Base-by-base conservation (phyloP, 2,113 vertebrate species). In the Nanorana parkeri region DNA sequence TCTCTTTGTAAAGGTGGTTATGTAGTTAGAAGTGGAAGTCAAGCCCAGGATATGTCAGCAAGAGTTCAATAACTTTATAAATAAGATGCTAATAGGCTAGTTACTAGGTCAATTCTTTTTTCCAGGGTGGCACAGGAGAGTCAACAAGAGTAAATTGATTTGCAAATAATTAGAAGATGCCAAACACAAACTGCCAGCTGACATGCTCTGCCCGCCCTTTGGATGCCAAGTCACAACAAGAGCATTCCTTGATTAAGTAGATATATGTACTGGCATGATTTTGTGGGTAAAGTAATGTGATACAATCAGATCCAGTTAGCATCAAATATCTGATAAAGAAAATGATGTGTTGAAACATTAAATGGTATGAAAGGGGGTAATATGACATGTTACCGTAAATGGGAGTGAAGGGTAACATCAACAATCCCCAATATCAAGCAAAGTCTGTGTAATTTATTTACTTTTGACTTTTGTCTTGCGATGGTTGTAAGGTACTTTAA, bases 91-190 rank as follows among this genome's bases (percentile, higher is more conserved):
- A 61, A 75, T 16, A 23, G 41, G 55, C 72, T 61, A 58, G 72
- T 60, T 75, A 41, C 29, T 41, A 32, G 55, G 72, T 41, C 52
- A 47, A 11, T 75, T 71, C 17, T 61, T 69, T 71, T 28, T 67
- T 56, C 29, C n/a, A 61, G 13, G 5, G 29, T 78, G 56, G 68
- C 52, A 61, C 16, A 26, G 20, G 66, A 69, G 78, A 81, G 32
- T 81, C 68, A 51, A 58, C 78, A 81, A 71, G 56, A 72, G 68
- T 69, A 81, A 73, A 81, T 63, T 72, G 24, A 81, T 72, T 72
- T 81, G 68, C 68, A 81, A 81, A 81, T 81, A 72, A 81, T 81
- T 73, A 81, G 67, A 68, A 81, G 68, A 72, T 81, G 78, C 54
- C 64, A 55, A 72, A 68, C 41, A 64, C 41, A 72, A 64, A 71